Base-by-base conservation (phyloP, 2,113 vertebrate species). In the Cinclus mexicanus region DNA sequence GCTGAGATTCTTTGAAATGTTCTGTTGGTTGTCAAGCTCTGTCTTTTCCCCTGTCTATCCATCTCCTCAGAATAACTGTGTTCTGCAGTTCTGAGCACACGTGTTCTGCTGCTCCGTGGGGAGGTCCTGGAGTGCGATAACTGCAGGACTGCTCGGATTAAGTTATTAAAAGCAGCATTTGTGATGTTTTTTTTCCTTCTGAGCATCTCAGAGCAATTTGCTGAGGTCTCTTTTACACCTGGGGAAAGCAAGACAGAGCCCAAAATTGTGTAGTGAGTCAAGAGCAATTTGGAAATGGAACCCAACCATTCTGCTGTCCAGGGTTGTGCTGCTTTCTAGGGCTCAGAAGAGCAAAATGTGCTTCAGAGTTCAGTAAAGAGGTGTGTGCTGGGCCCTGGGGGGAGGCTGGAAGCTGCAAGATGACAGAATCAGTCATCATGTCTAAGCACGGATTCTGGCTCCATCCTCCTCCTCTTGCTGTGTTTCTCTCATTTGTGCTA, bases 21-120 rank as follows among this genome's bases (percentile, higher is more conserved):
- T 97, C 92, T 95, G 93, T 94, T 97, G 55, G 78, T 95, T 97
- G 97, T 97, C 97, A 95, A 70, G 82, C 56, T 49, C 77, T 79
- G 93, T 95, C 96, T 96, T 76, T 72, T 44, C 69, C 31, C 90
- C 93, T 95, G 96, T 87, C 97, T 76, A 57, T 97, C 91, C 93
- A 31, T 93, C 96, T 97, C 65, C 84, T 93, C 90, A 23, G 12
- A 81, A 84, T 63, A 88, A 70, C 94, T 67, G 21, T 39, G 44
- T 35, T 77, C 78, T 41, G 39, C 95, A 42, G 37, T 19, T 79
- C 65, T 55, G 67, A 3, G 50, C 65, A 28, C 83, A 78, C 12
- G 16, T 47, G 68, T 83, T 83, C 2, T 5, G 35, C 53, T 37
- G 71, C 89, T 94, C 96, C 28, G 0, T 35, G 60, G 93, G 91